Evolutionary conservation across 2,113 vertebrate genomes (phyloP).

Genomic region (Thalassarche chlororhynchos): DNA sequence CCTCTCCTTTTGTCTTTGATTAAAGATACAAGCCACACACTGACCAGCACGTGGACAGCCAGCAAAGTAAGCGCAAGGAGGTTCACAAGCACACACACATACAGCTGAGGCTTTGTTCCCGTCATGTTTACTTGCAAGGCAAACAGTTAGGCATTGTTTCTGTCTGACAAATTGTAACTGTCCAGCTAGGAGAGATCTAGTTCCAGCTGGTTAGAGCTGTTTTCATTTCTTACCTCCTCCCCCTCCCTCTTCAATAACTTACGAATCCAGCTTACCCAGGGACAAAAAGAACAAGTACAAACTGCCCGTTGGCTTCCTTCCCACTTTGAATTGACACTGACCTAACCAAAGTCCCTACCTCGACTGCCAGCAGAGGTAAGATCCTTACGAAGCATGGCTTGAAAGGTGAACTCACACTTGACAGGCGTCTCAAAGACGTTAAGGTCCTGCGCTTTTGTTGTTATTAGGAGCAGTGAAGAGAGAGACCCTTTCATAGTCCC

Average conservation of each 20-base stretch:
- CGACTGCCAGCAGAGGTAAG: fast-evolving
- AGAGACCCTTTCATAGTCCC: not conserved
- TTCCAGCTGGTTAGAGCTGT: slow-evolving; percentile 31
- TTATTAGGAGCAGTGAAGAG: not conserved
- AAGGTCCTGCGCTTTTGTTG: not conserved
- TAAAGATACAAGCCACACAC: not conserved
- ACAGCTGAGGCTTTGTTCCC: slow-evolving; percentile 43
- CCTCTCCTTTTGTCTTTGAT: not conserved
- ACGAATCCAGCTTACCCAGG: not conserved
- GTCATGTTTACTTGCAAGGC: slow-evolving; percentile 32
- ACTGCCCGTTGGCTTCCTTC: not conserved
- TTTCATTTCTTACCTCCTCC: not conserved
- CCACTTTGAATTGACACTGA: not conserved
- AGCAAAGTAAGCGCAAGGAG: slow-evolving; percentile 19
- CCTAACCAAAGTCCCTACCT: not conserved
- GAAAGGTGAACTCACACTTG: not conserved
- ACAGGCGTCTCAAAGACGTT: not conserved
- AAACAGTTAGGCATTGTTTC: slow-evolving; percentile 64
- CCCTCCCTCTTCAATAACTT: not conserved
- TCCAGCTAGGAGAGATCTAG: slow-evolving; percentile 13
- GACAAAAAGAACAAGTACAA: not conserved
- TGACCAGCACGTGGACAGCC: not conserved
- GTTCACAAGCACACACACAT: not conserved
- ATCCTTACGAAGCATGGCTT: not conserved
- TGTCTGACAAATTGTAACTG: slow-evolving; percentile 38